These are phyloP conservation scores for Sipha maydis DNA, from an alignment of 2,888 invertebrate species.

Conservation along the genomic window DNA sequence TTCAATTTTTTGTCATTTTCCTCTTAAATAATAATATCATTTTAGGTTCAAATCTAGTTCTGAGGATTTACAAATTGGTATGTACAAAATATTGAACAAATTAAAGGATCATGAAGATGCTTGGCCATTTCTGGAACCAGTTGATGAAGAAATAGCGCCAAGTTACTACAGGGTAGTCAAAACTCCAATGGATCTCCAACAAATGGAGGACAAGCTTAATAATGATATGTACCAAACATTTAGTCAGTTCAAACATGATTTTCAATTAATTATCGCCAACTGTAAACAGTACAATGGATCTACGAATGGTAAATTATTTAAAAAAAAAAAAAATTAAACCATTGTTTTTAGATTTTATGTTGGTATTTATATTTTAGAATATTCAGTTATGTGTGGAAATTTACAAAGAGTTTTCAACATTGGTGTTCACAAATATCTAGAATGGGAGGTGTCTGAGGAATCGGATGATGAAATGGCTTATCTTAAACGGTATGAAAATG, in stretches of 20 bases:
- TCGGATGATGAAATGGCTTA: conserved; percentile 66
- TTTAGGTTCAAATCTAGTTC: conserved; percentile 79
- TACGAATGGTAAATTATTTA: conserved; percentile 79
- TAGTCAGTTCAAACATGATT: conserved; percentile 85
- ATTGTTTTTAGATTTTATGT: conserved; percentile 61
- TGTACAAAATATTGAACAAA: conserved; percentile 90
- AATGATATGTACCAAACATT: conserved; percentile 82
- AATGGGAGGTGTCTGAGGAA: conserved; percentile 81
- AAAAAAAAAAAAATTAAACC: background rate
- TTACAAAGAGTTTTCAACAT: conserved; percentile 83
- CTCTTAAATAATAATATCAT: conserved; percentile 69
- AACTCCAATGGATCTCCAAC: conserved; percentile 86
- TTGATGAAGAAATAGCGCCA: conserved; percentile 78
- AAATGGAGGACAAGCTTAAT: conserved; percentile 88
- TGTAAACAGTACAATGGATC: conserved; percentile 92
- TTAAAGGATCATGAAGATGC: conserved; percentile 90
- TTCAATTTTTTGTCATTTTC: background rate
- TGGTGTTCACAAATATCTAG: conserved; percentile 84
- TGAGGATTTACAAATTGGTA: conserved; percentile 86
- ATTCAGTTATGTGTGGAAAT: conserved; percentile 88
- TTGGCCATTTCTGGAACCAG: conserved; percentile 94
- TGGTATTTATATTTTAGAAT: conserved; percentile 72
- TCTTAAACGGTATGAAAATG: conserved; percentile 58
- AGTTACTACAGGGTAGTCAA: conserved; percentile 74
- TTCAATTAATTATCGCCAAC: conserved; percentile 91